Evolutionary conservation across 2,888 invertebrate species (phyloP).

Genomic region (Auanema freiburgensis): DNA sequence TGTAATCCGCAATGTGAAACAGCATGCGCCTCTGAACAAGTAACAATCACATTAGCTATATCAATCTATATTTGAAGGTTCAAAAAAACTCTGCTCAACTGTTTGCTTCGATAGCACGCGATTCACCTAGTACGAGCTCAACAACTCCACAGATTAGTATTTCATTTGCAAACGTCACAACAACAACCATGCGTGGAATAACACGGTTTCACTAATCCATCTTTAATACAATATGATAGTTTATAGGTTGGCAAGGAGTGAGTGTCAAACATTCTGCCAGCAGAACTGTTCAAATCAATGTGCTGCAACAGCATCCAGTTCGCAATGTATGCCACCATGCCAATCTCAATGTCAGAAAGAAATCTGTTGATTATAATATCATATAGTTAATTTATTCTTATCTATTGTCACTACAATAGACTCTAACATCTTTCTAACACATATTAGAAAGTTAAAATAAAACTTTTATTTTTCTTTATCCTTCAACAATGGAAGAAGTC

Average conservation of each 20-base stretch:
- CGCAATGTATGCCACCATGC: conserved; percentile 17
- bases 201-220: not conserved
- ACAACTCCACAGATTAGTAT: conserved; percentile 14
- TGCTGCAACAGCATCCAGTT: conserved; percentile 4
- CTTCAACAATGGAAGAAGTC: too few species aligned
- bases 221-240: not conserved
- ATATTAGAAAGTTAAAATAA: too few species aligned
- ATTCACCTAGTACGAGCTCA: conserved; percentile 3
- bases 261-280: conserved; percentile 18
- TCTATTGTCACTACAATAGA: too few species aligned
- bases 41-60: conserved; percentile 7
- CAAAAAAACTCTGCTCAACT: conserved; percentile 39
- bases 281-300: conserved; percentile 19
- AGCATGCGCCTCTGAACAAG: conserved; percentile 35
- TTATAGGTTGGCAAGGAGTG: conserved; percentile 9
- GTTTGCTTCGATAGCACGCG: conserved; percentile 20
- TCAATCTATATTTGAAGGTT: conserved; percentile 11
- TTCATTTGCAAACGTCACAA: not conserved
- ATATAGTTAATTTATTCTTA: too few species aligned
- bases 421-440: too few species aligned
- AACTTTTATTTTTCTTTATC: too few species aligned
- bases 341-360: conserved; percentile 14
- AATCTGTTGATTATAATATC: conserved; percentile 1
- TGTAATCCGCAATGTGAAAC: conserved; percentile 38
- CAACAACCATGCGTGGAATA: conserved; percentile 4